These are phyloP conservation scores for Eospalax fontanierii DNA, from an alignment of 2,797 vertebrate genomes.

Conservation along the genomic window DNA sequence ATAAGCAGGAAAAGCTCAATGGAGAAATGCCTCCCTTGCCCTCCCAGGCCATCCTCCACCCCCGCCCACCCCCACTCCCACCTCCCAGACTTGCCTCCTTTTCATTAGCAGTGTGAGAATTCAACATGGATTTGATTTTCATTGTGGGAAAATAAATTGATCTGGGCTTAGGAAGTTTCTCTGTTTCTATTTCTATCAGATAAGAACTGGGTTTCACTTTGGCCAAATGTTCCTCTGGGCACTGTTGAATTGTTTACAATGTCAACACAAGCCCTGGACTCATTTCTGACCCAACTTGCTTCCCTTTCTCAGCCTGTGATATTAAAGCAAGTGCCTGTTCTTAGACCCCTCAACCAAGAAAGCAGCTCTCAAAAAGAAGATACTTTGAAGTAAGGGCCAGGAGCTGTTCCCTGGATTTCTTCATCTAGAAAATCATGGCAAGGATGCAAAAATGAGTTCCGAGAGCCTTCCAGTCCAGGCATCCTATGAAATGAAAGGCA, in stretches of 20 bases:
- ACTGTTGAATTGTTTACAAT: neutral
- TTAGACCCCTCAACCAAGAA: neutral
- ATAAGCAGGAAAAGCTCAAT: slow-evolving; percentile 84
- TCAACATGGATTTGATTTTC: slow-evolving; percentile 73
- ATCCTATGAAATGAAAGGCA: neutral
- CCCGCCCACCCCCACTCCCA: neutral
- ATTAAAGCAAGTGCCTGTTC: neutral
- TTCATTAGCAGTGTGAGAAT: slow-evolving; percentile 80
- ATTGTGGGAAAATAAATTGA: slow-evolving; percentile 61
- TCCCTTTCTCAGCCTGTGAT: neutral
- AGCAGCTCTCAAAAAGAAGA: neutral
- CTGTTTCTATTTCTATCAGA: neutral
- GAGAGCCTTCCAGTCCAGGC: neutral
- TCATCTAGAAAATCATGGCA: neutral
- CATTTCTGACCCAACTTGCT: neutral
- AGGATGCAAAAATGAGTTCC: neutral
- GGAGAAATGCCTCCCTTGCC: slow-evolving; percentile 74
- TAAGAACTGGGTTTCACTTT: neutral
- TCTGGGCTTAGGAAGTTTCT: slow-evolving; percentile 47
- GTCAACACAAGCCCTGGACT: neutral
- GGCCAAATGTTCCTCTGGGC: neutral
- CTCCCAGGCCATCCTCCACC: slow-evolving; percentile 54
- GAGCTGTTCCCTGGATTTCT: neutral
- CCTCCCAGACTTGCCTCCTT: slow-evolving; percentile 52
- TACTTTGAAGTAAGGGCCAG: neutral